Conservation (phyloP, 2,797 vertebrate species). For the Sebastes nivosus region DNA sequence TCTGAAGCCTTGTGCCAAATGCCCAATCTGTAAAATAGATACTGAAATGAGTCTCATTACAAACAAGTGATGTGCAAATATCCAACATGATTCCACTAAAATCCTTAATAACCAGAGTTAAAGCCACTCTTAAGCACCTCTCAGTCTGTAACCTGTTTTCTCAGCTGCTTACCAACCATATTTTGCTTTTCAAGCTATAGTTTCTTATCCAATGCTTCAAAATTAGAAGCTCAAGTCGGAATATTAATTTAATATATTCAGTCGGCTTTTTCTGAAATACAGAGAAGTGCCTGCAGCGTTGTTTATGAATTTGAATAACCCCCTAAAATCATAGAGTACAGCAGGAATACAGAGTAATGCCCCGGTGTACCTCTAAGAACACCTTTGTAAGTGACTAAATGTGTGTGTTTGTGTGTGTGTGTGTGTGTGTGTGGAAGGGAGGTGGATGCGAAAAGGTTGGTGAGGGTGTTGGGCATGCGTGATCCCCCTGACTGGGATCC, state of each 20-base stretch:
- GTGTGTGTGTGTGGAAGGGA: neutral
- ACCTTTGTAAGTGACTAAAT: conserved; percentile 44
- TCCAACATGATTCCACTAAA: conserved; percentile 11
- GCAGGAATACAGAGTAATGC: conserved; percentile 44
- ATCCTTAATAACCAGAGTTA: conserved; percentile 15
- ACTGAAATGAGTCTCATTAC: conserved; percentile 18
- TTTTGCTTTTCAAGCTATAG: conserved; percentile 35
- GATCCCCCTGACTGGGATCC: conserved; percentile 66
- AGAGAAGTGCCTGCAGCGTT: conserved; percentile 56
- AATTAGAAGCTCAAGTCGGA: conserved; percentile 38
- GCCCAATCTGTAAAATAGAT: neutral
- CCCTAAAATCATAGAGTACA: conserved; percentile 43
- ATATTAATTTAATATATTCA: conserved; percentile 59
- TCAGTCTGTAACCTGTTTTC: conserved; percentile 35
- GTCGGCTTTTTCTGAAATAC: conserved; percentile 42
- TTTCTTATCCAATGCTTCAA: conserved; percentile 25
- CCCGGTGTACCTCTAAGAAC: conserved; percentile 46
- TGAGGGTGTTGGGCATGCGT: conserved; percentile 45
- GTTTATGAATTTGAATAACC: conserved; percentile 61
- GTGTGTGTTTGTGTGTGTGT: neutral
- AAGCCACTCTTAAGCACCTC: conserved; percentile 17
- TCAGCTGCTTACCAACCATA: conserved; percentile 37
- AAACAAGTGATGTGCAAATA: conserved; percentile 23
- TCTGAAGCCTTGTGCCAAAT: conserved; percentile 8
- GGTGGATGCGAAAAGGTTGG: conserved; percentile 22